Evolutionary conservation across 2,113 vertebrate genomes (phyloP).

Genomic region (Pygoscelis antarcticus): DNA sequence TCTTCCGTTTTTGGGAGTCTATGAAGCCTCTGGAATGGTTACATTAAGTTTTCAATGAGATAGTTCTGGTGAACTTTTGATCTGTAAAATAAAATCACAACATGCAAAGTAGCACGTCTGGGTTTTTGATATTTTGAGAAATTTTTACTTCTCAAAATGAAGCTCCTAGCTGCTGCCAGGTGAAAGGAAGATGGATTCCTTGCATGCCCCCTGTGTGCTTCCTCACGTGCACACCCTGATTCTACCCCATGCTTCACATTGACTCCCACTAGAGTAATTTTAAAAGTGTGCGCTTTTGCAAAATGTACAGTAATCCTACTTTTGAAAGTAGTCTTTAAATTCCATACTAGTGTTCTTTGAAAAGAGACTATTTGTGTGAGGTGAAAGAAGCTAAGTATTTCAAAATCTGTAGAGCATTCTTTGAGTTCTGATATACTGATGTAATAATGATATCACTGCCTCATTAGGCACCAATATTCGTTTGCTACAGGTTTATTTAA

Average conservation of each 20-base stretch:
- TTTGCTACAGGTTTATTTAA: background rate
- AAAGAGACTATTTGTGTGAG: background rate
- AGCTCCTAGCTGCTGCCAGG: background rate
- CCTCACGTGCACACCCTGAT: accelerated
- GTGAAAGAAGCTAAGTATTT: background rate
- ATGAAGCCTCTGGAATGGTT: background rate
- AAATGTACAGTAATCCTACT: background rate
- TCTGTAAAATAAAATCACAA: background rate
- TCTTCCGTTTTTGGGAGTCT: background rate
- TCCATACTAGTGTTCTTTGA: background rate
- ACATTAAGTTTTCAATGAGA: background rate
- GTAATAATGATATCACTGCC: background rate
- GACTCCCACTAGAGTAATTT: background rate
- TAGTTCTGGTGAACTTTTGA: background rate
- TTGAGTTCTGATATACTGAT: background rate
- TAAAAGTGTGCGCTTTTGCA: background rate
- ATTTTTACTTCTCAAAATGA: background rate
- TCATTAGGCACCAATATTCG: background rate
- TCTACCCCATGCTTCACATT: background rate
- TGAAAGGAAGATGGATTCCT: background rate
- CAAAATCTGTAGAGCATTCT: background rate
- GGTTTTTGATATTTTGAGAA: background rate
- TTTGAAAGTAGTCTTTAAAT: background rate
- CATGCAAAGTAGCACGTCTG: background rate
- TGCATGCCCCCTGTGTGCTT: background rate